Base-by-base conservation (phyloP, 2,888 invertebrate genomes). In the Hyles lineata region DNA sequence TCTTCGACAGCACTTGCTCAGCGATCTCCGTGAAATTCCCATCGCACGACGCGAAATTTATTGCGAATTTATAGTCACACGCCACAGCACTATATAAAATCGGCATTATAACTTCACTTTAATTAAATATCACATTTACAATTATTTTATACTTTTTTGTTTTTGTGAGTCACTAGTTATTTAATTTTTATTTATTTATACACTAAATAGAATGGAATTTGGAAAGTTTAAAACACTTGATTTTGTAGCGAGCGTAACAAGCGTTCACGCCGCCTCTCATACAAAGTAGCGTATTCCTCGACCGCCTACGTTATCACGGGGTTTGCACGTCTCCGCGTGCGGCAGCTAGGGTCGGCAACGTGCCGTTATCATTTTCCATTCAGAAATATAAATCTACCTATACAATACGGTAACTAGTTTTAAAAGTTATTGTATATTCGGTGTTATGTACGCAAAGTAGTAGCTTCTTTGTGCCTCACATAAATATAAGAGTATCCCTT, bases 11-110 rank as follows among this genome's bases (percentile, higher is more conserved):
- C 74, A 99, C 97, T 87, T 98, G 97, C 85, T 98, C 97, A 0
- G 98, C 97, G 6, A 99, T 98, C 93, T 99, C 99, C 4, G 96
- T 96, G 90, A 99, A 99, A 90, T 99, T 99, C 0, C 99, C 99
- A 78, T 97, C 97, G 87, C 98, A 99, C 23, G 97, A 96, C 0
- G 99, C 98, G 95, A 97, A 97, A 88, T 98, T 97, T 0, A 97
- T 96, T 59, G 98, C 92, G 52, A 99, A 96, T 0, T 96, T 96
- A 63, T 95, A 96, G 70, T 98, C 97, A 78, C 97, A 95, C 7
- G 98, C 96, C 76, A 99, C 96, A 3, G 98, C 98, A 88, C 98
- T 97, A 89, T 97, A 99, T 74, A 99, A 90, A 79, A 99, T 97
- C 23, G 99, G 98, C 99, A 99, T 99, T 83, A 77, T 87, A 35